Percentiles rank a stretch among this genome's conserved stretches.
Conservation (phyloP, 2,113 vertebrate genomes). For the Penelope pileata region DNA sequence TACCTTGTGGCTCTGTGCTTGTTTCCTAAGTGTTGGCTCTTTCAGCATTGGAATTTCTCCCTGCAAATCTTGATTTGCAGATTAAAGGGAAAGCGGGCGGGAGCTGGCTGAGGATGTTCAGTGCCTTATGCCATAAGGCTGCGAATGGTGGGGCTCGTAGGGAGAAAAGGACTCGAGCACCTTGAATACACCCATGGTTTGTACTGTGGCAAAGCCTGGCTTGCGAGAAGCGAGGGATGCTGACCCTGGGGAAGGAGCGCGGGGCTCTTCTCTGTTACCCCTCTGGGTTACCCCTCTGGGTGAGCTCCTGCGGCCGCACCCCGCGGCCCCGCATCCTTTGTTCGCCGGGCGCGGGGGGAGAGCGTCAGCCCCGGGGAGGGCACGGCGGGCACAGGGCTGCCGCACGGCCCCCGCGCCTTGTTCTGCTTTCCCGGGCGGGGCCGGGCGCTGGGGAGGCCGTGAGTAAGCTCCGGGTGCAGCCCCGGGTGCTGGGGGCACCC, state of each 20-base stretch:
- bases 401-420: too few species aligned
- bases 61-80: not conserved
- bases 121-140: not conserved
- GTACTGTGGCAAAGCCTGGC: not conserved
- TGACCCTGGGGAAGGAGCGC: not conserved
- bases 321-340: not conserved
- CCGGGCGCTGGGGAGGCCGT: too few species aligned
- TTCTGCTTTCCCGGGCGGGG: too few species aligned
- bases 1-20: not conserved
- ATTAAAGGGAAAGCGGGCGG: not conserved
- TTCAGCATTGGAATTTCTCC: not conserved
- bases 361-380: too few species aligned
- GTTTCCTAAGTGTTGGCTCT: not conserved
- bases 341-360: not conserved
- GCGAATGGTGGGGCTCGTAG: not conserved
- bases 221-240: not conserved
- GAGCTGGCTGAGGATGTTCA: not conserved
- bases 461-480: not conserved
- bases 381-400: too few species aligned
- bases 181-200: not conserved
- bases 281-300: too few species aligned
- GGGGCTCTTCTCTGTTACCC: too few species aligned
- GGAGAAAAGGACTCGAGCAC: not conserved
- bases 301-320: not conserved
- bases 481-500: too few species aligned